Conservation (phyloP, 1,140 invertebrate genomes). For the Nomia melanderi region DNA sequence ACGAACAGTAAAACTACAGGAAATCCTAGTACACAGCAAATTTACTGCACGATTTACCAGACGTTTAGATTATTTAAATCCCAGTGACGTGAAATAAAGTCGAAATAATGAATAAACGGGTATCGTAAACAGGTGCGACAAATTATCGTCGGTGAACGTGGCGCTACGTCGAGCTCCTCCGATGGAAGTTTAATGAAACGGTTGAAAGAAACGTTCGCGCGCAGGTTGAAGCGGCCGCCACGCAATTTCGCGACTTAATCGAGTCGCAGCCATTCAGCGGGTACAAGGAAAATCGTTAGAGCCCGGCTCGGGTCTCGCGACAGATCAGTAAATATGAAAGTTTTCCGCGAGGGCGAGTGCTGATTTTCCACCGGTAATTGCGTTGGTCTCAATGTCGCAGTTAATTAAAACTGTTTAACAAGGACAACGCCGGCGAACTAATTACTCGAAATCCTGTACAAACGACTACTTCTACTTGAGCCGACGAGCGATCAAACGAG, state of each 20-base stretch:
- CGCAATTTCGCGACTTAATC: constrained; percentile 4
- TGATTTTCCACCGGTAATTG: constrained; percentile 9
- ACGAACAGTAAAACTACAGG: no score
- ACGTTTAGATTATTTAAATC: not conserved
- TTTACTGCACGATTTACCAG: no score
- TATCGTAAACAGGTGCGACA: not conserved
- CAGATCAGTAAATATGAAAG: constrained; percentile 3
- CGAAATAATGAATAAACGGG: not conserved
- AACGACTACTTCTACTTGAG: not conserved
- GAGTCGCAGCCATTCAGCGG: not conserved
- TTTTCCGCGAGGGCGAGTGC: not conserved
- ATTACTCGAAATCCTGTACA: constrained; percentile 23
- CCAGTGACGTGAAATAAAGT: not conserved
- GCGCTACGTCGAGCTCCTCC: not conserved
- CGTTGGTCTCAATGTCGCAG: constrained; percentile 25
- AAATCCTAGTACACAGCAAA: no score
- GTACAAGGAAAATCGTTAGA: not conserved
- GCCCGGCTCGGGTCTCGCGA: not conserved
- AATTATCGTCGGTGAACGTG: no score
- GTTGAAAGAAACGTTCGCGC: not conserved
- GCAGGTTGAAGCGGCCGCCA: not conserved
- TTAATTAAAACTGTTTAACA: constrained; percentile 38
- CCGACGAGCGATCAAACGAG: not conserved
- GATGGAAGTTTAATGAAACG: not conserved
- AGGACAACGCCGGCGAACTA: not conserved